Percentiles rank a stretch among this genome's conserved stretches.
These are phyloP conservation scores for Pseudorhiza aurosa DNA, from an alignment of 30 jellyfish, hydroid and myxozoan species.

Conservation along the genomic window DNA sequence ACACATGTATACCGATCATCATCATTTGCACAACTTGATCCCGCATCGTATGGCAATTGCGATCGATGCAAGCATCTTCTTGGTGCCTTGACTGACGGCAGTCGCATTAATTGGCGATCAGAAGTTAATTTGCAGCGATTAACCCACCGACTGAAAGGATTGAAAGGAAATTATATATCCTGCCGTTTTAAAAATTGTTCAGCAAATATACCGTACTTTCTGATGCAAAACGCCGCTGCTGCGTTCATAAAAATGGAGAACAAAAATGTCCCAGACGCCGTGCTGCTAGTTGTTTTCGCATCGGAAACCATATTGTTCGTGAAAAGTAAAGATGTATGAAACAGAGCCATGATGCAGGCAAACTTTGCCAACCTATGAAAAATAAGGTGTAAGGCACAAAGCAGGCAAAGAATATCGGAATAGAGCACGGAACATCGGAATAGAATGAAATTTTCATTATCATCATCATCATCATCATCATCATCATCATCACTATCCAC, in stretches of 20 bases:
- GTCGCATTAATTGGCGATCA: constrained; percentile 14
- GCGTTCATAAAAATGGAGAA: not conserved
- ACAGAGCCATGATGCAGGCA: not conserved
- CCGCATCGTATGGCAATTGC: not conserved
- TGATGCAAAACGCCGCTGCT: constrained; percentile 28
- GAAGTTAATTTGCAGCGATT: constrained; percentile 1
- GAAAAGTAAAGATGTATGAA: not conserved
- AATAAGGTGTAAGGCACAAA: too few relatives aligned
- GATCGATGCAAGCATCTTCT: not conserved
- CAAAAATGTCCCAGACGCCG: constrained; percentile 19
- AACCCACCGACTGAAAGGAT: not conserved
- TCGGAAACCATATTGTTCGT: constrained; percentile 31
- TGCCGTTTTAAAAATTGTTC: constrained; percentile 6
- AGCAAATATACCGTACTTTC: not conserved
- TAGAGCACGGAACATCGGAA: too few relatives aligned
- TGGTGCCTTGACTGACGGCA: not conserved
- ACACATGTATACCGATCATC: not conserved
- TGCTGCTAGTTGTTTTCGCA: constrained; percentile 23
- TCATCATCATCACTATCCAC: too few relatives aligned
- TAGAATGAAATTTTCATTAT: too few relatives aligned
- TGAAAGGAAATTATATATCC: constrained; percentile 1
- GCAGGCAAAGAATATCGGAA: too few relatives aligned
- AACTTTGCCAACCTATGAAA: too few relatives aligned
- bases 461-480: too few relatives aligned
- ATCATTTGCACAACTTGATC: not conserved